Base-by-base conservation (phyloP, 2,113 vertebrate species). In the Pollachius pollachius region DNA sequence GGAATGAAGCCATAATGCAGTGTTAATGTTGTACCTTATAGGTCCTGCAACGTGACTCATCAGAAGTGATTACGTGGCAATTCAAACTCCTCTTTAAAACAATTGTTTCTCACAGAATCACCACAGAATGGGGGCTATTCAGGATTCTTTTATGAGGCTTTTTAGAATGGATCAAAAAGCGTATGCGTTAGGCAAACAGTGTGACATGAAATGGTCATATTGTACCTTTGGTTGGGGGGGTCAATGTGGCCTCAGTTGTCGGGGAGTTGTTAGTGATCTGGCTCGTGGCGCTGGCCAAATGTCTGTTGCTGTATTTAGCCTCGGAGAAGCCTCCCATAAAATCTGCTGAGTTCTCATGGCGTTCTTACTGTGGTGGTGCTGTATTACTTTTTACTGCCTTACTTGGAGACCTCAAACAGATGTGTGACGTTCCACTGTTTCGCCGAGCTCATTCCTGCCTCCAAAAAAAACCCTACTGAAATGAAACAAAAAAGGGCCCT, bases 281-380 rank as follows among this genome's bases (percentile, higher is more conserved):
- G 73, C 75, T 72, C 80, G 82, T 76, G 84, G 77, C 72, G 19
- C 52, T 67, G 70, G 65, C 68, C 75, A 68, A 78, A 73, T 75
- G 77, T 81, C 64, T 67, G 73, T 59, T 76, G 69, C 91, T 82
- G 79, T 84, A 82, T 91, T 91, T 90, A 89, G 90, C 79, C 65
- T 15, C 52, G 1, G 73, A 66, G 27, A 18, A 48, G 64, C 64
- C 88, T 83, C 86, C 77, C 72, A 57, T 85, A 80, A 84, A 90
- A 88, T 89, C 75, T 84, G 84, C 88, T 79, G 87, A 83, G 65
- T 76, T 81, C 71, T 80, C 83, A 60, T 67, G 74, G 71, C 75
- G 79, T 81, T 81, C 79, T 82, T 83, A 77, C 78, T 73, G 74
- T 69, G 62, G 48, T 2, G 75, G 76, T 77, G 81, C 84, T 71